These are phyloP conservation scores for Okapia johnstoni DNA, from an alignment of 2,113 vertebrate species.

Conservation along the genomic window DNA sequence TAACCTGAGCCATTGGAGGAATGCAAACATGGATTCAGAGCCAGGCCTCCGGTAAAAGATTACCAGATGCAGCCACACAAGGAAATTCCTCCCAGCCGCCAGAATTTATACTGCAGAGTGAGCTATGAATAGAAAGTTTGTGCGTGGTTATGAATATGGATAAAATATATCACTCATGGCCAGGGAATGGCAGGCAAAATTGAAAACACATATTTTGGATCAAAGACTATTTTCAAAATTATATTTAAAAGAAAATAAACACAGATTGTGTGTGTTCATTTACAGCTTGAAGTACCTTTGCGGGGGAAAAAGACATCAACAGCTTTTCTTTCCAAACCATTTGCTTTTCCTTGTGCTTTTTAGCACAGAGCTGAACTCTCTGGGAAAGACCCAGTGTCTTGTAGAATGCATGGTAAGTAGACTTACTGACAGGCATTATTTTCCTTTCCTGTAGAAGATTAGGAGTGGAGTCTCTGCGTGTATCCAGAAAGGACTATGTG, in stretches of 20 bases:
- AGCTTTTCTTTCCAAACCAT: constrained; percentile 76
- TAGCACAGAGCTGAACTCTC: constrained; percentile 43
- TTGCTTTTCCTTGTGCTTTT: constrained; percentile 64
- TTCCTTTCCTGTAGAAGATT: constrained; percentile 22
- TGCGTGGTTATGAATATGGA: constrained; percentile 85
- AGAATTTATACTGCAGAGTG: constrained; percentile 77
- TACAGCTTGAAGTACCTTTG: constrained; percentile 73
- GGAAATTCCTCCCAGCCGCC: constrained; percentile 81
- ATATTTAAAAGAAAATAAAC: constrained; percentile 84
- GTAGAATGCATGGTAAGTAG: not conserved
- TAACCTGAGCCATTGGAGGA: constrained; percentile 78
- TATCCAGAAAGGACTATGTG: not conserved
- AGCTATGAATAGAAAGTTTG: constrained; percentile 89
- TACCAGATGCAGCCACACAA: constrained; percentile 77
- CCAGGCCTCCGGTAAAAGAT: constrained; percentile 81
- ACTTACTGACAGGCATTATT: not conserved
- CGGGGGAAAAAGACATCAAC: constrained; percentile 76
- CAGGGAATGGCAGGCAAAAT: constrained; percentile 71
- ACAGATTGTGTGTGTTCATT: constrained; percentile 75
- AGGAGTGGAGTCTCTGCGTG: not conserved
- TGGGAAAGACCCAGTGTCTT: constrained; percentile 31
- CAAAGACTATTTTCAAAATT: constrained; percentile 80
- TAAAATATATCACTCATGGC: constrained; percentile 83
- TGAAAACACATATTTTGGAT: constrained; percentile 85
- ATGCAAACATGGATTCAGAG: constrained; percentile 83